A percentile compares a stretch with the other conserved stretches of the same genome.
Evolutionary conservation across 2,888 invertebrate genomes (phyloP).

Genomic region (Drosophila algonquin): DNA sequence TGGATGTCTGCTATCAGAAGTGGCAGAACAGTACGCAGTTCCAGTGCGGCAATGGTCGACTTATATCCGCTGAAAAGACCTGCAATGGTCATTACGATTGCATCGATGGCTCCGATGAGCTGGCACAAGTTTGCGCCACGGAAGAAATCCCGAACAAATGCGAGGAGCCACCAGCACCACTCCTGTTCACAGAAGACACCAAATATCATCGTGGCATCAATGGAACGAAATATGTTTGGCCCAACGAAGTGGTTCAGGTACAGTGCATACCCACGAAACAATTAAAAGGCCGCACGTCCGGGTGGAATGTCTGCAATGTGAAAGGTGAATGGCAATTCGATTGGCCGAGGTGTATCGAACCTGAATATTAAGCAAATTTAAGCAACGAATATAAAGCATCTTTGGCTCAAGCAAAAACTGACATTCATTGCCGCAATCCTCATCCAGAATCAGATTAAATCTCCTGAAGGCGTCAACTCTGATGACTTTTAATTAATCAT

Average conservation of each 20-base stretch:
- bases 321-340: slow-evolving; percentile 2
- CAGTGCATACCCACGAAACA: neutral
- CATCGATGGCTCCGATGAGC: slow-evolving; percentile 36
- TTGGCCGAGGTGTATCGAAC: neutral
- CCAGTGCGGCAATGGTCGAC: slow-evolving; percentile 37
- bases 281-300: accelerated
- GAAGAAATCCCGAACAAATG: neutral
- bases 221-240: slow-evolving; percentile 16
- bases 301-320: slow-evolving; percentile 34
- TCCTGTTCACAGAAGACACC: neutral
- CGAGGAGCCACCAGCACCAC: neutral
- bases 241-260: slow-evolving; percentile 23
- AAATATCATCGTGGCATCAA: neutral
- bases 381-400: neutral
- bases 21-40: neutral
- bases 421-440: slow-evolving; percentile 8
- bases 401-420: neutral
- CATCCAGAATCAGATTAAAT: slow-evolving; percentile 1
- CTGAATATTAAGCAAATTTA: neutral
- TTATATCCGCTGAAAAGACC: neutral
- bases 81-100: slow-evolving; percentile 29
- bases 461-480: slow-evolving; percentile 18
- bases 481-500: slow-evolving; percentile 52
- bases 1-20: slow-evolving; percentile 6
- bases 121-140: slow-evolving; percentile 7